Conservation (phyloP, 2,113 vertebrate species). For the Brachyistius frenatus region DNA sequence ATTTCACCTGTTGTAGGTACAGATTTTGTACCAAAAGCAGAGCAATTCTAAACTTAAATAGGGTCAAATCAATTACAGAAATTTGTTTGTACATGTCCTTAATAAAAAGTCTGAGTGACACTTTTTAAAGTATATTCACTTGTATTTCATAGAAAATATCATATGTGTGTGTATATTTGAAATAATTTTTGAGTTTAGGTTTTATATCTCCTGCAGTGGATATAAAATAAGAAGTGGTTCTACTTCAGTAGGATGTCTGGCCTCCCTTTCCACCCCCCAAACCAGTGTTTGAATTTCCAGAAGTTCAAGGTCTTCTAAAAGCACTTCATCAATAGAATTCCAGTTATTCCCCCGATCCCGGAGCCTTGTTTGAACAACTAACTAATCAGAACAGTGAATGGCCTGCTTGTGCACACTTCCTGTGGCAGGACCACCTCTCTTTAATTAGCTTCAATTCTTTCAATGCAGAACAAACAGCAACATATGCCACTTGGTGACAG, state of each 20-base stretch:
- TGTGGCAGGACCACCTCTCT: conserved; percentile 53
- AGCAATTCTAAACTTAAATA: too few relatives aligned
- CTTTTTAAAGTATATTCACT: background rate
- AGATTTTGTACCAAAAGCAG: too few relatives aligned
- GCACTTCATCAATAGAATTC: conserved; percentile 67
- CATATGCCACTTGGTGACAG: conserved; percentile 77
- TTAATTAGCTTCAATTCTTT: conserved; percentile 78
- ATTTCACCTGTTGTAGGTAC: too few relatives aligned
- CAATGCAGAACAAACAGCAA: conserved; percentile 77
- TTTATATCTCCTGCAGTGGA: background rate
- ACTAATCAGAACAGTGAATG: conserved; percentile 73
- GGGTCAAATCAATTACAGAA: too few relatives aligned
- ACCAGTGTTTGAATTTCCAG: conserved; percentile 67
- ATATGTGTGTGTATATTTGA: background rate
- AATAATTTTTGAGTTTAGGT: background rate
- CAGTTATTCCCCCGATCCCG: conserved; percentile 56
- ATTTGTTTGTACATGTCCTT: too few relatives aligned
- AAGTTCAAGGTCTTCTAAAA: conserved; percentile 57
- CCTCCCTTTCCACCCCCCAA: conserved; percentile 20
- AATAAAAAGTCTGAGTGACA: too few relatives aligned
- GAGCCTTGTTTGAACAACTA: conserved; percentile 73
- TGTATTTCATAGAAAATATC: background rate
- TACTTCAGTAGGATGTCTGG: conserved; percentile 4
- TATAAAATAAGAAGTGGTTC: background rate
- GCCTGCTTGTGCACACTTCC: conserved; percentile 70